phyloP scores from a whole-genome alignment of 2,888 invertebrate genomes.

The Amblyjoppa fuscipennis region DNA sequence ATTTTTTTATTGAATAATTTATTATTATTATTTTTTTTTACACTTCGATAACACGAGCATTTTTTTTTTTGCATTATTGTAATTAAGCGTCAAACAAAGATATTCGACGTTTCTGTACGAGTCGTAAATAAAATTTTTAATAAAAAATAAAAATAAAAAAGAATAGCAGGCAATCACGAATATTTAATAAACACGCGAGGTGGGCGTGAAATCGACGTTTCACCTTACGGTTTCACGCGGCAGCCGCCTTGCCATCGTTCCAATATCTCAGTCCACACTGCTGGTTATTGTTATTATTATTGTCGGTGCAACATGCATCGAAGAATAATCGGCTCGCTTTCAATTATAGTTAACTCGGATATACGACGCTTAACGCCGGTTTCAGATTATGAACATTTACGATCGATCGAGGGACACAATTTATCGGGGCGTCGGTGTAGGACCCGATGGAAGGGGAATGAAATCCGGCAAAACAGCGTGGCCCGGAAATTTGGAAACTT shows the following conservation, averaged over 20 bases:
- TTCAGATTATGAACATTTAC: conserved; percentile 56
- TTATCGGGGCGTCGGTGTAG: conserved; percentile 37
- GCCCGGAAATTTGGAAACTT: conserved; percentile 47
- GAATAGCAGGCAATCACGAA: conserved; percentile 27
- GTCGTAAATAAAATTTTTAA: conserved; percentile 11
- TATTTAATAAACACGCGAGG: conserved; percentile 41
- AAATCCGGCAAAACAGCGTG: conserved; percentile 33
- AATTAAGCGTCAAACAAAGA: not conserved
- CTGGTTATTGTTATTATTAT: conserved; percentile 32
- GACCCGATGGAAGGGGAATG: conserved; percentile 30
- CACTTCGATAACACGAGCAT: not conserved
- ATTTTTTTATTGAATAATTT: too few relatives aligned
- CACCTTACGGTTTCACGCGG: not conserved
- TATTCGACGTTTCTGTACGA: not conserved
- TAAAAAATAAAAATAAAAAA: conserved; percentile 1
- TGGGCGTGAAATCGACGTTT: conserved; percentile 41
- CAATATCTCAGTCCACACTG: not conserved
- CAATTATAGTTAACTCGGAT: conserved; percentile 39
- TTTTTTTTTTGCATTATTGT: not conserved
- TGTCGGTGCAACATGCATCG: conserved; percentile 17
- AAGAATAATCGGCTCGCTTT: conserved; percentile 19
- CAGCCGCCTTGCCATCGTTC: not conserved
- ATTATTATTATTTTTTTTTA: not conserved
- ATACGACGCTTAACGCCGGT: conserved; percentile 9
- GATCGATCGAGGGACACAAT: conserved; percentile 45